Evolutionary conservation across 2,113 vertebrate genomes (phyloP).

Genomic region (Taurulus bubalis): DNA sequence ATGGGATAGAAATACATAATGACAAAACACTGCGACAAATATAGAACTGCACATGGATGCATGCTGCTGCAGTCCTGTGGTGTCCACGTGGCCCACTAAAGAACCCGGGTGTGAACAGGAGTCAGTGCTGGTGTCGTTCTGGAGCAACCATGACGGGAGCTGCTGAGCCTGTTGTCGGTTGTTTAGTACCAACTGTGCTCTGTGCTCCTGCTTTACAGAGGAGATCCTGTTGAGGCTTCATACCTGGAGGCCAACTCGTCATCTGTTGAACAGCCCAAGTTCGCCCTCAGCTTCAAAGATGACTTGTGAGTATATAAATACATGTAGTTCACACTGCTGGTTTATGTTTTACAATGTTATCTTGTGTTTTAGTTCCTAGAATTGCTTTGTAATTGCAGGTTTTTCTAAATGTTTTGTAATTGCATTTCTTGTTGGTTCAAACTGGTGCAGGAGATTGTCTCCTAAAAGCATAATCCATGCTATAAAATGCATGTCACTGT

Average conservation of each 20-base stretch:
- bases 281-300: slow-evolving; percentile 87
- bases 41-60: neutral
- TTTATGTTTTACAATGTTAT: neutral
- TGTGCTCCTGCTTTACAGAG: slow-evolving; percentile 75
- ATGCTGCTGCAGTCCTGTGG: neutral
- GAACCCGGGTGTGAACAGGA: neutral
- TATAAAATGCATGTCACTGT: neutral
- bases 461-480: neutral
- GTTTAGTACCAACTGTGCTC: neutral
- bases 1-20: neutral
- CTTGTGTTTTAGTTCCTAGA: neutral
- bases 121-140: neutral
- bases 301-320: slow-evolving; percentile 85
- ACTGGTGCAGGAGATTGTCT: neutral
- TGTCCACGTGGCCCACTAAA: neutral
- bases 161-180: neutral
- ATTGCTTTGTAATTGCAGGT: neutral
- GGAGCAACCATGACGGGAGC: neutral
- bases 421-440: neutral
- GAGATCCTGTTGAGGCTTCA: slow-evolving; percentile 83
- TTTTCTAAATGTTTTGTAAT: neutral
- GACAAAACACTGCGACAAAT: neutral
- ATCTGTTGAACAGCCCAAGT: slow-evolving; percentile 75
- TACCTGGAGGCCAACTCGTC: slow-evolving; percentile 82
- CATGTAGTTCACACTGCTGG: neutral